A percentile compares a stretch with the other conserved stretches of the same genome.
Conservation (phyloP, 2,888 invertebrate species). For the Habrosyne pyritoides region DNA sequence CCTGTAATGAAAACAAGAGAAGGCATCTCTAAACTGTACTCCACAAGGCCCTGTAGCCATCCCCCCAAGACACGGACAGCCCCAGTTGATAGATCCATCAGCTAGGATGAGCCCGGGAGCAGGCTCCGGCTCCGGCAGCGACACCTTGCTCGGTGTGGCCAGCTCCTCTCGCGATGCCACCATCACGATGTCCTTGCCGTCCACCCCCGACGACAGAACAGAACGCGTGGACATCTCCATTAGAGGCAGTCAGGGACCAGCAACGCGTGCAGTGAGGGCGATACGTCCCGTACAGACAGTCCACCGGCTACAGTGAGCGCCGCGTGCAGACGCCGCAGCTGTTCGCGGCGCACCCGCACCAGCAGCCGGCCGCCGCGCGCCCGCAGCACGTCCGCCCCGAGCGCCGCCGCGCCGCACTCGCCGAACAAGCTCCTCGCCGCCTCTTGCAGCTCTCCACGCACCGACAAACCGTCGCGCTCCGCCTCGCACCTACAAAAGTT, state of each 20-base stretch:
- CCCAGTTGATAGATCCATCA: constrained; percentile 97
- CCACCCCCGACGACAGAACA: constrained; percentile 28
- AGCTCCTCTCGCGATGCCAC: constrained; percentile 93
- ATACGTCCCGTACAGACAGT: not conserved
- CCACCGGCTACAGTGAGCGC: not conserved
- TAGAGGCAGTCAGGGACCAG: not conserved
- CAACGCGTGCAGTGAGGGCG: constrained; percentile 6
- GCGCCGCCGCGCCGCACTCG: constrained; percentile 21
- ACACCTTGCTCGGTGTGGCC: constrained; percentile 87
- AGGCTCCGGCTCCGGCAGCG: constrained; percentile 88
- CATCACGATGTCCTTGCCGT: constrained; percentile 90
- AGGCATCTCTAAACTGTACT: constrained; percentile 95
- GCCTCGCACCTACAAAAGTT: not conserved
- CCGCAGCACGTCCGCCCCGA: constrained; percentile 8
- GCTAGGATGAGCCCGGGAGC: constrained; percentile 91
- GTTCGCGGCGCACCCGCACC: constrained; percentile 8
- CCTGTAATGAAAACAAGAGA: constrained; percentile 96
- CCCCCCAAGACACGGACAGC: constrained; percentile 98
- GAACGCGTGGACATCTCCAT: constrained; percentile 3
- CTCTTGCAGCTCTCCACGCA: constrained; percentile 21
- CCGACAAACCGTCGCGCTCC: constrained; percentile 3
- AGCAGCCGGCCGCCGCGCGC: constrained; percentile 8
- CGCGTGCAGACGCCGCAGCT: not conserved
- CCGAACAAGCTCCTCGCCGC: constrained; percentile 19
- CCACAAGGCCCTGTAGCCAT: constrained; percentile 99